Percentiles rank a stretch among this genome's conserved stretches.
phyloP scores from a whole-genome alignment of 2,113 vertebrate genomes.

The Syrmaticus mikado region DNA sequence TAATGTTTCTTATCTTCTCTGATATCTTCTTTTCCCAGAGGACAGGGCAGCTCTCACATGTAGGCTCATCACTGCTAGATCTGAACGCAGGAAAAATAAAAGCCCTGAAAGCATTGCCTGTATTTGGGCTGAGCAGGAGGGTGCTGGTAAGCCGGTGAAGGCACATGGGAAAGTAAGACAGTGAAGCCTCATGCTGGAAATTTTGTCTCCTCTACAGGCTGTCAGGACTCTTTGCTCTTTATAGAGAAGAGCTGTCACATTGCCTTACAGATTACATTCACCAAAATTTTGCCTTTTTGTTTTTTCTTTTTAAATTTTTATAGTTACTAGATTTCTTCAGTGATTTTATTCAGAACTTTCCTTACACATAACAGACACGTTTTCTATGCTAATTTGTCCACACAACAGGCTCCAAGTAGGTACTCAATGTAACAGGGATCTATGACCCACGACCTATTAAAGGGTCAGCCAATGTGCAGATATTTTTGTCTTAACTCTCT shows the following conservation, averaged over 20 bases:
- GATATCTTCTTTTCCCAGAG: not conserved
- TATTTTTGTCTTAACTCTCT: not conserved
- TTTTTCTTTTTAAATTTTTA: rapidly evolving
- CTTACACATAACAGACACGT: not conserved
- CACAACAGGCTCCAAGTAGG: not conserved
- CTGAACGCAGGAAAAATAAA: not conserved
- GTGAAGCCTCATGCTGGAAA: not conserved
- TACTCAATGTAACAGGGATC: not conserved
- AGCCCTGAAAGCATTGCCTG: not conserved
- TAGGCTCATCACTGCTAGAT: not conserved
- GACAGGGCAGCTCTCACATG: not conserved
- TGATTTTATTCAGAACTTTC: not conserved
- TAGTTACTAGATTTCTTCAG: not conserved
- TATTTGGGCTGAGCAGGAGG: not conserved
- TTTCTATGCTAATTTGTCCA: not conserved
- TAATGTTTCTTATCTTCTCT: not conserved
- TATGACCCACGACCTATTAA: not conserved
- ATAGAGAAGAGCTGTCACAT: not conserved
- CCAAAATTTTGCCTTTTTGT: not conserved
- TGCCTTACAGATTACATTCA: not conserved
- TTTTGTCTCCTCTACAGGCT: not conserved
- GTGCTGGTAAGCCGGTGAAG: not conserved
- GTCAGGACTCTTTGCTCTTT: not conserved
- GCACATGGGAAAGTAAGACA: not conserved
- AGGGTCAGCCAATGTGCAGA: not conserved